Evolutionary conservation across 2,888 invertebrate genomes (phyloP).

Genomic region (Caradrina kadenii): DNA sequence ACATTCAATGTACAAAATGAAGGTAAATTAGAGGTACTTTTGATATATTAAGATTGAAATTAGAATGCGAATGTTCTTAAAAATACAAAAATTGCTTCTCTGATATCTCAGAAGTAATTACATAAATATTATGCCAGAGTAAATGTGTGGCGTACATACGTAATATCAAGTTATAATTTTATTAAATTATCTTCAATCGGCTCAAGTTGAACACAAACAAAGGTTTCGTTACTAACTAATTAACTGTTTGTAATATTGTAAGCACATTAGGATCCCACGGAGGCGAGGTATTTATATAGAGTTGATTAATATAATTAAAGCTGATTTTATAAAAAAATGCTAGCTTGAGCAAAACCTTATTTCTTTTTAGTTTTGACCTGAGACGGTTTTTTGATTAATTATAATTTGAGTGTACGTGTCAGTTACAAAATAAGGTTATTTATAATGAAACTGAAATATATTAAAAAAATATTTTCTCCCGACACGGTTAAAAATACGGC

Average conservation of each 20-base stretch:
- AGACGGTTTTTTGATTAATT: no score
- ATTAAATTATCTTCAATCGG: slow-evolving; percentile 44
- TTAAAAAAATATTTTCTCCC: background rate
- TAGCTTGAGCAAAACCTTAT: background rate
- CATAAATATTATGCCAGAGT: slow-evolving; percentile 3
- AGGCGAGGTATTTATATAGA: slow-evolving; percentile 22
- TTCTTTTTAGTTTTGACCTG: no score
- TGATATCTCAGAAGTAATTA: slow-evolving; percentile 12
- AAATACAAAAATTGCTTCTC: no score
- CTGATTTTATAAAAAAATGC: slow-evolving; percentile 2
- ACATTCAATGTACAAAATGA: no score
- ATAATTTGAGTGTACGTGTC: background rate
- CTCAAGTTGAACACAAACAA: slow-evolving; percentile 48
- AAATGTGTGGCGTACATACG: slow-evolving; percentile 5
- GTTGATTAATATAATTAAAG: slow-evolving; percentile 27
- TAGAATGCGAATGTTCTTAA: no score
- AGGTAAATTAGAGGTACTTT: no score
- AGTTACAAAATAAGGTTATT: background rate
- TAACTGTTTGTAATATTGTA: slow-evolving; percentile 37
- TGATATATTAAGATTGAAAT: no score
- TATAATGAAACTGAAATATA: background rate
- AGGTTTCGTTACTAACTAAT: slow-evolving; percentile 44
- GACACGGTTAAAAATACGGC: background rate
- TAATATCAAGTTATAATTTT: slow-evolving; percentile 14
- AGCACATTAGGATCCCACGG: slow-evolving; percentile 23